Conservation (phyloP, 2,113 vertebrate species). For the Tyto alba region DNA sequence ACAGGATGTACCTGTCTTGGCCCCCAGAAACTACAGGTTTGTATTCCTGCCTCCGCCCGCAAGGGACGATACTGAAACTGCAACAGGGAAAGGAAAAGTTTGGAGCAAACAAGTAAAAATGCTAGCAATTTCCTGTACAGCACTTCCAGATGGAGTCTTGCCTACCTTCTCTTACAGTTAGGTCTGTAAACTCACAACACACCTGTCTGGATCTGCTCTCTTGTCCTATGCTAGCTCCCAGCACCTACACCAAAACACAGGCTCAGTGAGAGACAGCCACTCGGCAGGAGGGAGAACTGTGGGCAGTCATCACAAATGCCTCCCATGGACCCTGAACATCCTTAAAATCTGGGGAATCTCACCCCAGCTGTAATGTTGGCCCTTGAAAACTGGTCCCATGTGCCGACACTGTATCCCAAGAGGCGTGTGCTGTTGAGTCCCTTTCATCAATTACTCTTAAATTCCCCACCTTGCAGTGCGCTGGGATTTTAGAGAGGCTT, state of each 20-base stretch:
- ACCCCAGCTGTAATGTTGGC: not conserved
- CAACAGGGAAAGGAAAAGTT: not conserved
- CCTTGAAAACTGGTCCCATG: not conserved
- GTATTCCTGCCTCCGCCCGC: no score
- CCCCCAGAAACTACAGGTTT: not conserved
- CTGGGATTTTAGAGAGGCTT: not conserved
- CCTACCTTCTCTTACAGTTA: not conserved
- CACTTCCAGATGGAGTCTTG: not conserved
- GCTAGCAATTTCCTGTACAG: not conserved
- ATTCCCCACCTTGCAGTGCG: not conserved
- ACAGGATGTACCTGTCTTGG: not conserved
- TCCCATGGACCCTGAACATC: not conserved
- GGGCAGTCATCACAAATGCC: not conserved
- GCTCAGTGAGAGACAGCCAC: not conserved
- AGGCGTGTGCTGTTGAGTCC: not conserved
- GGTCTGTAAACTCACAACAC: accelerated
- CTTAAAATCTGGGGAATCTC: not conserved
- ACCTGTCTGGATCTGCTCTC: not conserved
- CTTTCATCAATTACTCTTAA: not conserved
- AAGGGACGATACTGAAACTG: not conserved
- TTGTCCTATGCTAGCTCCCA: not conserved
- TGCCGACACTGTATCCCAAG: not conserved
- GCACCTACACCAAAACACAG: not conserved
- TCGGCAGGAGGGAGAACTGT: not conserved
- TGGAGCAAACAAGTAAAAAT: not conserved